These are phyloP conservation scores for Biston betularia DNA, from an alignment of 2,888 invertebrate genomes.

Conservation along the genomic window DNA sequence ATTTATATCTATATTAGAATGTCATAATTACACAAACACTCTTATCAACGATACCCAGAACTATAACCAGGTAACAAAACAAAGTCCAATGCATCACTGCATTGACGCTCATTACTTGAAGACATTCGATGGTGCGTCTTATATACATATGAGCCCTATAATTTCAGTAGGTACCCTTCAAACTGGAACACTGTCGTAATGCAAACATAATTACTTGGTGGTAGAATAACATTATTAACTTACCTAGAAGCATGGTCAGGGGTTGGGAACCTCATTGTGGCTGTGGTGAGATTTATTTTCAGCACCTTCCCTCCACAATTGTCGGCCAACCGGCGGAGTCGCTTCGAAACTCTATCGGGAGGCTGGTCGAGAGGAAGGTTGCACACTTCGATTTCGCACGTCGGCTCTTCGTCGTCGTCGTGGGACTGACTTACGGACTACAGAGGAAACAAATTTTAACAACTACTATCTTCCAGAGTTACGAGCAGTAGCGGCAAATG, in stretches of 20 bases:
- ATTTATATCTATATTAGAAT: too few species aligned
- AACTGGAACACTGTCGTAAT: too few species aligned
- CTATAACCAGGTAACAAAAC: too few species aligned
- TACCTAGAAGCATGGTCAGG: conserved; percentile 90
- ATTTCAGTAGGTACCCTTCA: too few species aligned
- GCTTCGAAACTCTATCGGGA: conserved; percentile 83
- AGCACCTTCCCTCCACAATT: conserved; percentile 94
- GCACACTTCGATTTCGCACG: conserved; percentile 88
- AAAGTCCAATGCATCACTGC: too few species aligned
- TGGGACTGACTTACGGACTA: conserved; percentile 64
- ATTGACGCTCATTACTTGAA: too few species aligned
- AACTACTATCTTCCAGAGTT: neutral
- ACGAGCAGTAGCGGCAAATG: neutral
- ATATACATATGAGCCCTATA: too few species aligned
- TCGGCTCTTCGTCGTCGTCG: conserved; percentile 68
- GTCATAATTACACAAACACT: too few species aligned
- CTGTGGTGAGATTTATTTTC: conserved; percentile 87
- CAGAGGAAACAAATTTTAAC: conserved; percentile 5
- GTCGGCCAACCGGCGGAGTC: conserved; percentile 90
- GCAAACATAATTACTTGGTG: too few species aligned
- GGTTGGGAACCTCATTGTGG: conserved; percentile 89
- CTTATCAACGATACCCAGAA: too few species aligned
- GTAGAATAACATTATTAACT: conserved; percentile 32
- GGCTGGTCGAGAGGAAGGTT: conserved; percentile 89
- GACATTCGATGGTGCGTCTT: too few species aligned